These are phyloP conservation scores for Lumbricus terrestris DNA, from an alignment of 2,888 invertebrate species.

Conservation along the genomic window DNA sequence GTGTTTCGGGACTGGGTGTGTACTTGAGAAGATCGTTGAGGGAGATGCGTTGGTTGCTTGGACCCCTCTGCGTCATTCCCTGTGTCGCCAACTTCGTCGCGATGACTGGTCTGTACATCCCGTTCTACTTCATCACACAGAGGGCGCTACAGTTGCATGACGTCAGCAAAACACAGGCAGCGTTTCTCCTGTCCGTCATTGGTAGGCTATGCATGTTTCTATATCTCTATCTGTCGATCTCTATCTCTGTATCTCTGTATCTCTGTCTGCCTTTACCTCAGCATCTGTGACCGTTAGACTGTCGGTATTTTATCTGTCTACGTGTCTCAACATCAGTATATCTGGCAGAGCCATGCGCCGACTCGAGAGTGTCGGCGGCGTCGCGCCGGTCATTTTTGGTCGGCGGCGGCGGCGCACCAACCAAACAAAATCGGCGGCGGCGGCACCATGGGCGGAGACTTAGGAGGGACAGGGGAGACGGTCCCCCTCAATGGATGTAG, in stretches of 20 bases:
- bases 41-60: neutral
- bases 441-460: no score
- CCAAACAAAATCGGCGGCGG: no score
- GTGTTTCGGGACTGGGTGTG: neutral
- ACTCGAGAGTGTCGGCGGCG: no score
- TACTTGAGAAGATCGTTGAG: neutral
- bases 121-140: conserved; percentile 53
- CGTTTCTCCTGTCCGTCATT: conserved; percentile 59
- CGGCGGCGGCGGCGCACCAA: no score
- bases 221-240: neutral
- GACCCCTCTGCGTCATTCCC: neutral
- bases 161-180: conserved; percentile 60
- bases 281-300: neutral
- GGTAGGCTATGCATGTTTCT: conserved; percentile 48
- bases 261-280: neutral
- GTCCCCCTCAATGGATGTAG: no score
- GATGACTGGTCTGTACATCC: conserved; percentile 54
- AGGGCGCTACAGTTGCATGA: conserved; percentile 39
- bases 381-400: no score
- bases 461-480: no score
- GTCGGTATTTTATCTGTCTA: neutral
- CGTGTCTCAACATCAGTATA: neutral
- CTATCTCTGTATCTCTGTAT: neutral
- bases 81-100: conserved; percentile 71
- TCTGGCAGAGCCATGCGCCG: no score